Conservation (phyloP, 2,797 vertebrate genomes). For the Poeciliopsis presidionis region DNA sequence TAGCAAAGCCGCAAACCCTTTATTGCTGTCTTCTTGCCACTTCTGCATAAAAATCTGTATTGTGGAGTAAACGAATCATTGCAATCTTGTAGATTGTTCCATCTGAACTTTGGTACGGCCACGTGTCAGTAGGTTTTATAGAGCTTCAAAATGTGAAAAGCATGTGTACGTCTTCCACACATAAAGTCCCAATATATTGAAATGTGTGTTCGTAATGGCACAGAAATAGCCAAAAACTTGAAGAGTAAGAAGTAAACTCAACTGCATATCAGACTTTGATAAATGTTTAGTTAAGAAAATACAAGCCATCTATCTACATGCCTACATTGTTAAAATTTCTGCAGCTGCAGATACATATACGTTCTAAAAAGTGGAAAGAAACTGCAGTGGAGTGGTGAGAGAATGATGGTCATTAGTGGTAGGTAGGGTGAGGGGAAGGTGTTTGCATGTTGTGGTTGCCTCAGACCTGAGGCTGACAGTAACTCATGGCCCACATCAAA, state of each 20-base stretch:
- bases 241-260: not conserved
- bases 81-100: too few relatives aligned
- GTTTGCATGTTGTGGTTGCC: slow-evolving; percentile 43
- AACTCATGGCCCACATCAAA: slow-evolving; percentile 68
- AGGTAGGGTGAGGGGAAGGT: slow-evolving; percentile 25
- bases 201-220: not conserved
- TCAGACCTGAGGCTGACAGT: slow-evolving; percentile 56
- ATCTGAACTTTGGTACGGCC: not conserved
- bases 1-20: not conserved
- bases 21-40: not conserved
- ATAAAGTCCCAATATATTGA: not conserved
- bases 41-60: not conserved
- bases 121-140: not conserved
- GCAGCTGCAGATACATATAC: slow-evolving; percentile 8
- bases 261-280: slow-evolving; percentile 4
- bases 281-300: not conserved
- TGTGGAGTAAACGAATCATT: not conserved
- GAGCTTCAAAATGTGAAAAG: not conserved
- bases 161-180: not conserved
- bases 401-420: slow-evolving; percentile 30
- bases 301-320: not conserved
- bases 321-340: slow-evolving; percentile 10
- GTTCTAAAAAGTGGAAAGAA: not conserved
- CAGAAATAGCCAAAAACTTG: not conserved
- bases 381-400: not conserved